A percentile compares a stretch with the other conserved stretches of the same genome.
Evolutionary conservation across 2,797 vertebrate species (phyloP).

Genomic region (Gila robusta): DNA sequence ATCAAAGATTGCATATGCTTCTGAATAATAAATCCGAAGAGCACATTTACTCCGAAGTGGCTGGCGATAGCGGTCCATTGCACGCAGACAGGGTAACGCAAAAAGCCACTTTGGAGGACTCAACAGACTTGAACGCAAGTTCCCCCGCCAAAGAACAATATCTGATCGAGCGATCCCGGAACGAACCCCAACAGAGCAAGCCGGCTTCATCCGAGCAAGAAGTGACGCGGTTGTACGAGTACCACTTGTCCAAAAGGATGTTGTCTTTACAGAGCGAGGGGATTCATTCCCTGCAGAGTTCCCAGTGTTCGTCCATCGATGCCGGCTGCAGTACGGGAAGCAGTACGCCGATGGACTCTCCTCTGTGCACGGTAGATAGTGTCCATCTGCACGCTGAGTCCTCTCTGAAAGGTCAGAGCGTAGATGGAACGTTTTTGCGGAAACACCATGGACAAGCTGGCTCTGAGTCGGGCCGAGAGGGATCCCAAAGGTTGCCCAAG

Average conservation of each 20-base stretch:
- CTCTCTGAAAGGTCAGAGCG: constrained; percentile 84
- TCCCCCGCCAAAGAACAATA: constrained; percentile 86
- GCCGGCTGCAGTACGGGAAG: constrained; percentile 95
- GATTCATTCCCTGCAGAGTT: constrained; percentile 92
- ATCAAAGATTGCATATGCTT: constrained; percentile 87
- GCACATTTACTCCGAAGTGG: constrained; percentile 79
- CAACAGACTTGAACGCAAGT: constrained; percentile 59
- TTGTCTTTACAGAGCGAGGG: constrained; percentile 94
- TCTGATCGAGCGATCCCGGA: constrained; percentile 76
- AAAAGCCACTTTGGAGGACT: constrained; percentile 55
- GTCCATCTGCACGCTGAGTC: constrained; percentile 87
- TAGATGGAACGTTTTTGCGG: constrained; percentile 87
- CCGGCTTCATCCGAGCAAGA: constrained; percentile 84
- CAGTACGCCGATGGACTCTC: constrained; percentile 93
- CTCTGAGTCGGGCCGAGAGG: constrained; percentile 88
- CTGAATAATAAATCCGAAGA: constrained; percentile 83
- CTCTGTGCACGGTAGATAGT: constrained; percentile 87
- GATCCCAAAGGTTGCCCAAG: constrained; percentile 92
- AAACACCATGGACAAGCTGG: constrained; percentile 88
- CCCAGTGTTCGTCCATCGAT: constrained; percentile 95
- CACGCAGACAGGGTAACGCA: constrained; percentile 81
- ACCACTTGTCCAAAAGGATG: constrained; percentile 93
- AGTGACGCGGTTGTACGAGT: constrained; percentile 86
- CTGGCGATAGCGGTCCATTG: constrained; percentile 76
- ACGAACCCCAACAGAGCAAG: constrained; percentile 79